Base-by-base conservation (phyloP, 1,140 invertebrate species). In the Eupeodes corollae region DNA sequence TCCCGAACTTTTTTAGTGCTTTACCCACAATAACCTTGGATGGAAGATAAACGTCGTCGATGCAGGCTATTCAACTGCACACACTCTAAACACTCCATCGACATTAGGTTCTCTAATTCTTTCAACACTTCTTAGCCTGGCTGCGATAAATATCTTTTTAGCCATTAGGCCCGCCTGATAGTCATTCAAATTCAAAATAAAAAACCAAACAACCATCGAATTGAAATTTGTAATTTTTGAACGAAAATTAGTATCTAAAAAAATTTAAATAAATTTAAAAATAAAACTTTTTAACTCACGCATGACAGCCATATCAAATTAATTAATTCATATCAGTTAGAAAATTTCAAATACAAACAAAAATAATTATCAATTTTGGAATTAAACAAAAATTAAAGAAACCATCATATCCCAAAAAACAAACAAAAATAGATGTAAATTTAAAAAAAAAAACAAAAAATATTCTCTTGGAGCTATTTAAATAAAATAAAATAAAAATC, bases 1-100 rank as follows among this genome's bases (percentile, higher is more conserved):
- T 15, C 53, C 10, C n/a, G n/a, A n/a, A n/a, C n/a, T n/a, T 42
- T 74, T 76, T 3, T 72, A 97, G 90, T 94, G 91, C 70, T 95
- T 89, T 68, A 83, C 81, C 6, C 89, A 94, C 69, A 87, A 82
- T 47, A 87, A 91, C 67, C 76, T 96, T 39, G 92, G 92, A 9
- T 93, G 89, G 87, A 93, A 91, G 67, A 94, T 97, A 51, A 77
- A 88, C 59, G 87, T 97, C 1, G 79, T 91, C 0, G 79, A 93
- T 56, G 71, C 78, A 11, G 83, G 79, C 46, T 46, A 43, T 32
- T 56, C 51, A 38, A 19, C 43, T 2, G 35, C 18, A 10, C 14
- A 15, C 6, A 34, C 18, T 13, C 46, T 51, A 5, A 26, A 48
- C 6, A 46, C 46, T 19, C 49, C 34, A 18, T 34, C 42, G 11